phyloP scores from a whole-genome alignment of 2,797 vertebrate species.

The Ciconia nigra region DNA sequence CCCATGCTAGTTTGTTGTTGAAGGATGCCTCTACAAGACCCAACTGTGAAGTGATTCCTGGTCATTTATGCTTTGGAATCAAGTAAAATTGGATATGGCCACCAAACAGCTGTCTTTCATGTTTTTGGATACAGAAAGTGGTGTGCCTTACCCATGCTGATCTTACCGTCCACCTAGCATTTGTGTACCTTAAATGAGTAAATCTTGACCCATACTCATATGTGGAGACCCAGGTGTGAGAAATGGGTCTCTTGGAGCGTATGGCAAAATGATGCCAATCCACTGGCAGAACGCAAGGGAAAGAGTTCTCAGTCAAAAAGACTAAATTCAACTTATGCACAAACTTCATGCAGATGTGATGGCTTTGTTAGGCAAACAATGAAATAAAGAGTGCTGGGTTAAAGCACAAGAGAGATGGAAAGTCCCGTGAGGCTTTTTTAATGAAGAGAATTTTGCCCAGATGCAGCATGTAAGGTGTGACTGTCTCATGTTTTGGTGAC shows the following conservation, averaged over 20 bases:
- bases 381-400: not conserved
- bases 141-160: not conserved
- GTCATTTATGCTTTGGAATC: not conserved
- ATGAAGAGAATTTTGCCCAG: not conserved
- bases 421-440: not conserved
- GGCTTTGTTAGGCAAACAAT: not conserved
- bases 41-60: not conserved
- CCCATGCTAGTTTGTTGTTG: not conserved
- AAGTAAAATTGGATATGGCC: not conserved
- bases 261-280: not conserved
- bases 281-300: not conserved
- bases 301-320: not conserved
- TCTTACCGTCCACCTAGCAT: not conserved
- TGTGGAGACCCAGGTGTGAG: not conserved
- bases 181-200: not conserved
- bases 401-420: not conserved
- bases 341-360: not conserved
- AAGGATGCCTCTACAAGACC: rapidly evolving
- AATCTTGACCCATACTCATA: not conserved
- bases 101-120: not conserved
- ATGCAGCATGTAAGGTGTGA: not conserved
- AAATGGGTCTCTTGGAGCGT: not conserved
- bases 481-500: not conserved
- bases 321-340: not conserved
- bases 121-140: not conserved